Evolutionary conservation across 2,888 invertebrate genomes (phyloP).

Genomic region (Embidobia sp.): DNA sequence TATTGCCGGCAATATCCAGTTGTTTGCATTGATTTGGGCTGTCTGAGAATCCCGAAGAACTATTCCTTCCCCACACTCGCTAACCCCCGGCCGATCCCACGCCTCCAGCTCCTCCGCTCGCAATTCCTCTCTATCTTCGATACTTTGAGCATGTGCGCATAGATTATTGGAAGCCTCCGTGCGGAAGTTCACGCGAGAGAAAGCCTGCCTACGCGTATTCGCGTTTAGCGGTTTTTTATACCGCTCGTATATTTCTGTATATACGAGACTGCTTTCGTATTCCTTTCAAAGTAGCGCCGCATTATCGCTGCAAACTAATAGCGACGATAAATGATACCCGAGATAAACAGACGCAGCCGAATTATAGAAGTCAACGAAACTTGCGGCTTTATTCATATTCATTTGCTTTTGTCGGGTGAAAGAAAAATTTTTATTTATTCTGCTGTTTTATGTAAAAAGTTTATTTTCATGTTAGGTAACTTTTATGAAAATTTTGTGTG

Average conservation of each 20-base stretch:
- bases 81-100: conserved; percentile 52
- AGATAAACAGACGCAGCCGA: conserved; percentile 16
- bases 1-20: conserved; percentile 79
- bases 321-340: conserved; percentile 19
- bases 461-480: too few relatives aligned
- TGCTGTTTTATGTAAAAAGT: too few relatives aligned
- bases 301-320: conserved; percentile 55
- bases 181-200: conserved; percentile 67
- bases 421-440: too few relatives aligned
- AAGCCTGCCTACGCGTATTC: conserved; percentile 64
- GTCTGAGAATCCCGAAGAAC: conserved; percentile 75
- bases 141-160: conserved; percentile 69
- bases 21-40: conserved; percentile 79
- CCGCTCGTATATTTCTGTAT: conserved; percentile 51
- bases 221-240: conserved; percentile 67
- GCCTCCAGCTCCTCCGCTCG: conserved; percentile 25
- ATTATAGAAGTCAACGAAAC: not conserved
- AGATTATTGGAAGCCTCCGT: conserved; percentile 71
- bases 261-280: conserved; percentile 49
- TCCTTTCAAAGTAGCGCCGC: conserved; percentile 46
- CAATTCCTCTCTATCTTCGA: conserved; percentile 56
- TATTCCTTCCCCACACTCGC: conserved; percentile 67
- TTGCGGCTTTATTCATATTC: too few relatives aligned
- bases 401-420: too few relatives aligned
- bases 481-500: too few relatives aligned